Evolutionary conservation across 2,888 invertebrate species (phyloP).

Genomic region (Spatulosminthurus flaviceps): DNA sequence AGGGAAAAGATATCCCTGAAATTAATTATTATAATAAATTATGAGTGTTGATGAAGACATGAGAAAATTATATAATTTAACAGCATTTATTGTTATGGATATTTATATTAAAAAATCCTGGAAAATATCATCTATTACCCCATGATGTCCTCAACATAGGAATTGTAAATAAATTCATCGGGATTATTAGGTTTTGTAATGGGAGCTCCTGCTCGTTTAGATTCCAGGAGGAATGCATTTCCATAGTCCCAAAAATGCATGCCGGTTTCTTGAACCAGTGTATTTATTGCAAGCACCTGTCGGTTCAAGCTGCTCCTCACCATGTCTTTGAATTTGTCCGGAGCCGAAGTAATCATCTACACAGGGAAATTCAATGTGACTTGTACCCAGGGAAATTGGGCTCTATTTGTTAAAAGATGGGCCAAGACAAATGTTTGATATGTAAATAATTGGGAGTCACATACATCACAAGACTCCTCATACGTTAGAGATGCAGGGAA

Average conservation of each 20-base stretch:
- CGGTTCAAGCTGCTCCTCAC: conserved; percentile 71
- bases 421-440: no score
- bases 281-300: conserved; percentile 71
- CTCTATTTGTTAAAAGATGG: no score
- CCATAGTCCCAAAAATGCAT: conserved; percentile 74
- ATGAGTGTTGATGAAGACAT: no score
- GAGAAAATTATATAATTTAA: no score
- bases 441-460: no score
- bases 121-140: conserved; percentile 66
- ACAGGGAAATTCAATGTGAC: no score
- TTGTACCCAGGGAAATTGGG: no score
- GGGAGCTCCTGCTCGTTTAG: conserved; percentile 70
- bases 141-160: conserved; percentile 74
- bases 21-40: no score
- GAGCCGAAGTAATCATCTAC: conserved; percentile 68
- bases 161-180: conserved; percentile 70
- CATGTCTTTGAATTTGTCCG: conserved; percentile 68
- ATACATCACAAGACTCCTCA: conserved; percentile 67
- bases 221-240: conserved; percentile 73
- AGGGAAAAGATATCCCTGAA: conserved; percentile 73
- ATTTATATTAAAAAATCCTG: no score
- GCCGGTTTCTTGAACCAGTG: conserved; percentile 67
- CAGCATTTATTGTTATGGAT: no score
- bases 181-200: conserved; percentile 64
- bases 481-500: conserved; percentile 70